These are phyloP conservation scores for Stichopus chloronotus DNA, from an alignment of 35 echinoderm and acorn worm genomes.

Conservation along the genomic window DNA sequence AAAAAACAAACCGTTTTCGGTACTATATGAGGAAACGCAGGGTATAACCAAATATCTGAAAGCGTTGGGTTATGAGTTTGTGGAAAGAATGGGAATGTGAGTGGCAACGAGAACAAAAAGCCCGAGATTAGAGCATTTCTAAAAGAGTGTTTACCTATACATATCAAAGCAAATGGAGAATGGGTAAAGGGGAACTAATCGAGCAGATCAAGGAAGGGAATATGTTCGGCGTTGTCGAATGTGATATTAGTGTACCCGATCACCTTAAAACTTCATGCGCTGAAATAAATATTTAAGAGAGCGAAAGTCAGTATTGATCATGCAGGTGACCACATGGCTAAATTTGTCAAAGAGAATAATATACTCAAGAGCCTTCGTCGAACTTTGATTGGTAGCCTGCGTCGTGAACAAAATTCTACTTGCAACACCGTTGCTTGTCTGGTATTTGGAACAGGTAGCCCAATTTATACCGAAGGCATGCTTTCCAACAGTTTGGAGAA, in stretches of 20 bases:
- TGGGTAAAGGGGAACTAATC: not conserved
- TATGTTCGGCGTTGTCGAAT: slow-evolving; percentile 26
- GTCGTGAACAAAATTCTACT: slow-evolving; percentile 40
- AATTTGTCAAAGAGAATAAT: not conserved
- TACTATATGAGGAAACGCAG: slow-evolving; percentile 11
- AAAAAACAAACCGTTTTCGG: slow-evolving; percentile 4
- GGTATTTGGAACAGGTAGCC: not conserved
- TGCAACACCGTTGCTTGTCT: slow-evolving; percentile 9
- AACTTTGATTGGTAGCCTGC: slow-evolving; percentile 52
- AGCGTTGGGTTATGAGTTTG: not conserved
- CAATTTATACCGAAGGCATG: slow-evolving; percentile 48
- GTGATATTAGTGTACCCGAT: slow-evolving; percentile 43
- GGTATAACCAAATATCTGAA: not conserved
- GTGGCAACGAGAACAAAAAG: slow-evolving; percentile 16
- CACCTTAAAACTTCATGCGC: slow-evolving; percentile 21
- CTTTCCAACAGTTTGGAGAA: slow-evolving; percentile 44
- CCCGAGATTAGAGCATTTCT: slow-evolving; percentile 8
- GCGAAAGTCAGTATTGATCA: not conserved
- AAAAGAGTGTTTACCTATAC: slow-evolving; percentile 25
- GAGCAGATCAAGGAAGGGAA: not conserved
- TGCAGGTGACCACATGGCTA: slow-evolving; percentile 29
- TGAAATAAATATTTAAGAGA: slow-evolving; percentile 41
- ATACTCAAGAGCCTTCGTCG: not conserved
- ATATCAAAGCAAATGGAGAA: not conserved
- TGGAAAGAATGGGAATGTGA: slow-evolving; percentile 47